Percentiles rank a stretch among this genome's conserved stretches.
Evolutionary conservation across 2,797 vertebrate species (phyloP).

Genomic region (Sebastes reedi): DNA sequence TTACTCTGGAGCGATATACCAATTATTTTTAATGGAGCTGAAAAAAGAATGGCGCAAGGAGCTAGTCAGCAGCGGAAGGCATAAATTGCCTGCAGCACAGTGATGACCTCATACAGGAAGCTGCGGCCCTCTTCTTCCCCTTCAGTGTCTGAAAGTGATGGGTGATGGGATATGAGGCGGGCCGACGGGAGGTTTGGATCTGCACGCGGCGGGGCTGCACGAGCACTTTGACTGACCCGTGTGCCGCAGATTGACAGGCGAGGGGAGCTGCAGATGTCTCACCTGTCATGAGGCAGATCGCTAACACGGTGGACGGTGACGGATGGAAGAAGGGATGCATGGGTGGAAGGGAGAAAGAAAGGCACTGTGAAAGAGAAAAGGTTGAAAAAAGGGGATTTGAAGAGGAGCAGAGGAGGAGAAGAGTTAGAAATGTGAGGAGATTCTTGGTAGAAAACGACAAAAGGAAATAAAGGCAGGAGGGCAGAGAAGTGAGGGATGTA

Average conservation of each 20-base stretch:
- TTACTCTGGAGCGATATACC: conserved; percentile 68
- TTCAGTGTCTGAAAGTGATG: conserved; percentile 31
- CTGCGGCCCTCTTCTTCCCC: conserved; percentile 32
- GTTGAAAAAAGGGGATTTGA: neutral
- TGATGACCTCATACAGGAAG: conserved; percentile 65
- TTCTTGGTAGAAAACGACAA: conserved; percentile 15
- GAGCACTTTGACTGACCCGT: conserved; percentile 41
- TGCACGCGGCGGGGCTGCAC: neutral
- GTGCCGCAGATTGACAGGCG: conserved; percentile 44
- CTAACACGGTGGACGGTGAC: conserved; percentile 46
- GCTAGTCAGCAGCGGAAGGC: conserved; percentile 39
- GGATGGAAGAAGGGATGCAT: conserved; percentile 27
- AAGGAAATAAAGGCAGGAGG: conserved; percentile 21
- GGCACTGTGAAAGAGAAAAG: neutral
- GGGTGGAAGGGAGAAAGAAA: conserved; percentile 8
- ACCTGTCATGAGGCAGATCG: conserved; percentile 48
- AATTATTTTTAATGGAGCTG: conserved; percentile 78
- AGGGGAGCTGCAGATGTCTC: conserved; percentile 42
- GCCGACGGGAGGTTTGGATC: conserved; percentile 9
- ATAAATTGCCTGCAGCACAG: conserved; percentile 37
- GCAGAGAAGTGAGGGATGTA: conserved; percentile 18
- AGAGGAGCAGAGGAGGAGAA: neutral
- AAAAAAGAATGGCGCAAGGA: conserved; percentile 59
- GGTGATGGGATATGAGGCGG: conserved; percentile 19
- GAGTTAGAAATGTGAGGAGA: conserved; percentile 15